phyloP scores from a whole-genome alignment of 2,888 invertebrate genomes.

The Perizoma flavofasciatum region DNA sequence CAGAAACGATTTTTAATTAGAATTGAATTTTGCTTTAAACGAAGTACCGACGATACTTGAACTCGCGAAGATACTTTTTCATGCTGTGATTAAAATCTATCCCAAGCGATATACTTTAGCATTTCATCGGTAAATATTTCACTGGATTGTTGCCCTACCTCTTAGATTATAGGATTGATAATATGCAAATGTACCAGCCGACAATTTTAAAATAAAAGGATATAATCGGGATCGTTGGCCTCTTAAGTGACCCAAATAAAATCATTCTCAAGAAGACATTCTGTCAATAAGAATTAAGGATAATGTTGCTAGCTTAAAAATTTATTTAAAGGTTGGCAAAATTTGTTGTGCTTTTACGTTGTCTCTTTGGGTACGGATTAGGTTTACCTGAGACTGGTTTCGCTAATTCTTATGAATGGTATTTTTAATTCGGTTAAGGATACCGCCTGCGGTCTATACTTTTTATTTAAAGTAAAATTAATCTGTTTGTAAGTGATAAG shows the following conservation, averaged over 20 bases:
- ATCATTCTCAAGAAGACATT: slow-evolving; percentile 62
- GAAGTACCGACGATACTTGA: slow-evolving; percentile 37
- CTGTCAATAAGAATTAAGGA: slow-evolving; percentile 78
- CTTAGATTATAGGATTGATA: slow-evolving; percentile 74
- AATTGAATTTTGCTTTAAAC: slow-evolving; percentile 23
- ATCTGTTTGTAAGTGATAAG: slow-evolving; percentile 41
- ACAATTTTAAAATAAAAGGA: slow-evolving; percentile 75
- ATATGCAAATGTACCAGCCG: slow-evolving; percentile 75
- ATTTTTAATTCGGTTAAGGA: slow-evolving; percentile 40
- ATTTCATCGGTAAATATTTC: slow-evolving; percentile 76
- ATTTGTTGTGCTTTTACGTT: slow-evolving; percentile 29
- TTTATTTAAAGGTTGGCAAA: slow-evolving; percentile 44
- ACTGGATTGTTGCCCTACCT: slow-evolving; percentile 71
- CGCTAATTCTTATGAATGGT: slow-evolving; percentile 41
- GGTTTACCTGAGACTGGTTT: slow-evolving; percentile 32
- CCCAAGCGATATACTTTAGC: slow-evolving; percentile 62
- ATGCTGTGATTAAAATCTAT: slow-evolving; percentile 48
- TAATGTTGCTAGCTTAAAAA: slow-evolving; percentile 68
- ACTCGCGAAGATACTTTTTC: slow-evolving; percentile 45
- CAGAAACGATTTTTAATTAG: slow-evolving; percentile 24
- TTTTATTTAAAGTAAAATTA: slow-evolving; percentile 38
- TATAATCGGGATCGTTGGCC: slow-evolving; percentile 70
- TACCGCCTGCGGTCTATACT: slow-evolving; percentile 37
- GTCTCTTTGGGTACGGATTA: slow-evolving; percentile 25
- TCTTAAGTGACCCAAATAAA: slow-evolving; percentile 79